Evolutionary conservation across 1,140 invertebrate species (phyloP).

Genomic region (Acromyrmex charruanus): DNA sequence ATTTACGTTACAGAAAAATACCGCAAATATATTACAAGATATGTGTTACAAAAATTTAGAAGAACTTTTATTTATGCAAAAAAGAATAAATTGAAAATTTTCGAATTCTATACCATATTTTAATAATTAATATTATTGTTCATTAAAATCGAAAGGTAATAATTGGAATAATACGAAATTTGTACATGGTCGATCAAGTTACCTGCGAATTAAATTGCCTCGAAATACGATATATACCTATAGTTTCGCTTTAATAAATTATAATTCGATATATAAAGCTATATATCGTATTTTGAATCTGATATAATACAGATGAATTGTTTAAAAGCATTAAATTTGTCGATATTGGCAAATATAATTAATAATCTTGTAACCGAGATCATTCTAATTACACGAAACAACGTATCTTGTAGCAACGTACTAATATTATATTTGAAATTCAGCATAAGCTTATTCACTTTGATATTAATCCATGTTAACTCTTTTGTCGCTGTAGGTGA

Average conservation of each 20-base stretch:
- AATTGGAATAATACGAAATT: slow-evolving; percentile 31
- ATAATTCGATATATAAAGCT: slow-evolving; percentile 12
- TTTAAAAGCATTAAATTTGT: slow-evolving; percentile 9
- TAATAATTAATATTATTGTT: slow-evolving; percentile 17
- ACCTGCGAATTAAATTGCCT: slow-evolving; percentile 32
- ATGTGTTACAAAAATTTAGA: background rate
- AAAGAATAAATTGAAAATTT: background rate
- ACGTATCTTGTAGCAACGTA: background rate
- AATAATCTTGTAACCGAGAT: slow-evolving; percentile 13
- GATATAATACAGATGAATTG: slow-evolving; percentile 10
- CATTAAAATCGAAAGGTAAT: slow-evolving; percentile 7
- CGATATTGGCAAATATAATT: slow-evolving; percentile 13
- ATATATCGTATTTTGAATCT: slow-evolving; percentile 14
- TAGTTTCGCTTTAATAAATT: slow-evolving; percentile 46
- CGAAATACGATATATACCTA: slow-evolving; percentile 10
- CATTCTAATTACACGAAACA: background rate
- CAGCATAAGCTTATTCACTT: background rate
- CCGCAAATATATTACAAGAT: background rate
- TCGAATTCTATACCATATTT: background rate
- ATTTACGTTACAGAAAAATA: background rate
- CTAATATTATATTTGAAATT: slow-evolving; percentile 21
- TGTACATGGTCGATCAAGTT: background rate
- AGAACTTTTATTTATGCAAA: background rate
- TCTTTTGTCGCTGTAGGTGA: background rate
- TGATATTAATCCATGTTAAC: slow-evolving; percentile 29